A percentile compares a stretch with the other conserved stretches of the same genome.
These are phyloP conservation scores for Phenganax stokvisi DNA, from an alignment of 92 coral and sea anemone genomes.

Conservation along the genomic window DNA sequence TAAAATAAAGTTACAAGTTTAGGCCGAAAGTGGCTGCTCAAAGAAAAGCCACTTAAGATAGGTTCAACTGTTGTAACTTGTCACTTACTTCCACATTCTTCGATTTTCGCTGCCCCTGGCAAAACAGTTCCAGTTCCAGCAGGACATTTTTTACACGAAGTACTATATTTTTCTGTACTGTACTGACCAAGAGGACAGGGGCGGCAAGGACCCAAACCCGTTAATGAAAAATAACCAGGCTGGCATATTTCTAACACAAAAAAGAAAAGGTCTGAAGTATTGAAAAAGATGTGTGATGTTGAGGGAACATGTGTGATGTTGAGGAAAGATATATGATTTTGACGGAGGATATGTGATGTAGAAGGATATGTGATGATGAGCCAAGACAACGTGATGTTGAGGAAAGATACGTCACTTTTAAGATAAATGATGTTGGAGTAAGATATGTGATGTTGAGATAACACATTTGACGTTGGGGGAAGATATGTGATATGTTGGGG, in stretches of 20 bases:
- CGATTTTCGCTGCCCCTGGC: conserved; percentile 73
- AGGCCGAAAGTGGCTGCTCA: too few relatives aligned
- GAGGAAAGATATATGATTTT: neutral
- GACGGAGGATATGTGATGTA: too few relatives aligned
- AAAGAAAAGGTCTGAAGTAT: neutral
- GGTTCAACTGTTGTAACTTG: too few relatives aligned
- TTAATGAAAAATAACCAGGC: conserved; percentile 67
- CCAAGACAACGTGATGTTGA: too few relatives aligned
- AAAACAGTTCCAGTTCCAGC: conserved; percentile 82
- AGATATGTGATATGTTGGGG: too few relatives aligned
- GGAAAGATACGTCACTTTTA: too few relatives aligned
- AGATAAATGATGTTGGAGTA: too few relatives aligned
- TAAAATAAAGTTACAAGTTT: too few relatives aligned
- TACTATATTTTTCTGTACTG: conserved; percentile 62
- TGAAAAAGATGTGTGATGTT: neutral
- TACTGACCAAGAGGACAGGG: conserved; percentile 75
- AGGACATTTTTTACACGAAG: conserved; percentile 73
- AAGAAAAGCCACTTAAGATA: too few relatives aligned
- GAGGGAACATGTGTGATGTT: neutral
- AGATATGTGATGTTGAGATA: too few relatives aligned
- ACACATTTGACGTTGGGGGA: too few relatives aligned
- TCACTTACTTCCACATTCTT: conserved; percentile 91
- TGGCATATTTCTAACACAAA: conserved; percentile 64
- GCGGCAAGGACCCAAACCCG: conserved; percentile 78
- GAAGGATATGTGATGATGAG: too few relatives aligned